Base-by-base conservation (phyloP, 2,888 invertebrate genomes). In the Oscheius sp. region DNA sequence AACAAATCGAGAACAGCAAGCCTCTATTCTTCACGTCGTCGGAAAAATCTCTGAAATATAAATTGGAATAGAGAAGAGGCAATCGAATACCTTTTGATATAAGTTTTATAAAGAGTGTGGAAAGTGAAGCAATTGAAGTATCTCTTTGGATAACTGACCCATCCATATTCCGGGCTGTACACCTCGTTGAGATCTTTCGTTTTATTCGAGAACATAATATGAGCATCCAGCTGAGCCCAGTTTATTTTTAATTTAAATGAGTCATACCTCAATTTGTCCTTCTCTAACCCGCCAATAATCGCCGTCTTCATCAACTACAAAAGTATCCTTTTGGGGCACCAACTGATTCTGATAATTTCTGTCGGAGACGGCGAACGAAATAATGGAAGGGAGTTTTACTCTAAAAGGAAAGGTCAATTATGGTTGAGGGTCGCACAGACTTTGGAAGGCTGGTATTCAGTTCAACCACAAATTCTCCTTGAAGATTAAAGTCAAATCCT, bases 91-190 rank as follows among this genome's bases (percentile, higher is more conserved):
- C 59, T 59, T 18, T 59, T 41, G 18, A 59, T 35, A 27, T 27
- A 59, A 18, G 59, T 27, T 12, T 18, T 59, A 27, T 59, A 59
- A 27, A 25, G 29, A 16, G 18, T 12, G 21, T 53, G 12, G 12
- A 21, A 21, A n/a, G n/a, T n/a, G 1, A 13, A 23, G 21, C 35
- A 35, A 3, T 9, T 9, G 35, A 23, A 25, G n/a, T n/a, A 53
- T n/a, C 25, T 25, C 13, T 35, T 27, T 13, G 25, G 16, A 16
- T 16, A 29, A 16, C 16, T 2, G 7, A 59, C 59, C 18, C 35
- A 59, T 12, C 41, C 59, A 7, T 29, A 59, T 18, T 59, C 59
- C 16, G 59, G 25, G 16, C 29, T 29, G 29, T 35, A 59, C 41
- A 59, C 23, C 53, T 53, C 53, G 53, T 53, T 23, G 53, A 12